A percentile compares a stretch with the other conserved stretches of the same genome.
These are phyloP conservation scores for Cherax quadricarinatus DNA, from an alignment of 1,140 invertebrate genomes.

Conservation along the genomic window DNA sequence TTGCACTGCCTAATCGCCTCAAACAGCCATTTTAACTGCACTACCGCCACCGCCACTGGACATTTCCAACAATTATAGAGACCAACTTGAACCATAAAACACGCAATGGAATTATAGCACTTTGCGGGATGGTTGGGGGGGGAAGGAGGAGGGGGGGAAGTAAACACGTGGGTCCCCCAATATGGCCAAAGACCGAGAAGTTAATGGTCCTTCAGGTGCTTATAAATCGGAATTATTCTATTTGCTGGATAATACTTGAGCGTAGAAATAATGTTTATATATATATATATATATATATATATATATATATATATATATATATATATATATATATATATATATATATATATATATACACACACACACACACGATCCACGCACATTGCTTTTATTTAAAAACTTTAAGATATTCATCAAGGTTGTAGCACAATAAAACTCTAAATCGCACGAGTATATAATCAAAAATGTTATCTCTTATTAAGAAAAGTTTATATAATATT, in stretches of 20 bases:
- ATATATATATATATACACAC: constrained; percentile 16
- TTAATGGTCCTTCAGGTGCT: too few species aligned
- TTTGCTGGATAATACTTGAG: too few species aligned
- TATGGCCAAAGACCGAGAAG: too few species aligned
- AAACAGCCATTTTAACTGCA: constrained; percentile 36
- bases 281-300: too few species aligned
- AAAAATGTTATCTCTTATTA: too few species aligned
- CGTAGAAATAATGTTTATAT: too few species aligned
- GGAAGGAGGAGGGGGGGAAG: too few species aligned
- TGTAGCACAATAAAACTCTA: too few species aligned
- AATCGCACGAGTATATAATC: too few species aligned
- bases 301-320: neutral
- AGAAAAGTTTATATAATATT: too few species aligned
- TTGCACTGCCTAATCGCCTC: constrained; percentile 27
- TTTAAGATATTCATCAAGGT: neutral
- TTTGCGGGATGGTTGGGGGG: neutral
- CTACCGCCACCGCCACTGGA: neutral
- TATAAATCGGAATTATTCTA: too few species aligned
- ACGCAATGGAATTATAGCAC: neutral
- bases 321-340: constrained; percentile 24
- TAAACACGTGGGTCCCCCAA: too few species aligned
- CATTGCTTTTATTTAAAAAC: neutral
- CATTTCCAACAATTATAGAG: constrained; percentile 29
- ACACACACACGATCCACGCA: neutral
- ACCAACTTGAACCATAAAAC: constrained; percentile 50